phyloP scores from a whole-genome alignment of 1,140 invertebrate genomes.

The Thaumatotibia leucotreta region DNA sequence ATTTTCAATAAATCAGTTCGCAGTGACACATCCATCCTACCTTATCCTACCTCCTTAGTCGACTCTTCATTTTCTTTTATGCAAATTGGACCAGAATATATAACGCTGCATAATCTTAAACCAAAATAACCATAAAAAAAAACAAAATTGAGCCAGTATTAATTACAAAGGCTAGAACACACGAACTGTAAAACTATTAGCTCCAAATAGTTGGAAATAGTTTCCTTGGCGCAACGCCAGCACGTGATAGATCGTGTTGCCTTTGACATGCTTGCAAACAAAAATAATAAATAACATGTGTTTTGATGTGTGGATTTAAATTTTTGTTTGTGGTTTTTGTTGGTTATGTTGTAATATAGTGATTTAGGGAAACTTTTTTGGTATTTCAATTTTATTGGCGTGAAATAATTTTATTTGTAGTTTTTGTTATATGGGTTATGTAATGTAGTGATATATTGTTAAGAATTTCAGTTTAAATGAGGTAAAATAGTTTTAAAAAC shows the following conservation, averaged over 20 bases:
- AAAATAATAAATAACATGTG: constrained; percentile 9
- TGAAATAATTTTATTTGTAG: neutral
- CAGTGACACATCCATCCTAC: too few relatives aligned
- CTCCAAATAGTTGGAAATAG: constrained; percentile 5
- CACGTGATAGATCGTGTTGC: constrained; percentile 5
- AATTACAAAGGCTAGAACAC: constrained; percentile 2
- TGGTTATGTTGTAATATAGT: neutral
- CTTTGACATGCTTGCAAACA: constrained; percentile 13
- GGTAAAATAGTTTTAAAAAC: neutral
- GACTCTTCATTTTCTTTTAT: too few relatives aligned
- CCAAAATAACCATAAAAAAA: neutral
- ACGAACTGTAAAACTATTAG: constrained; percentile 11
- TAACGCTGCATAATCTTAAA: neutral
- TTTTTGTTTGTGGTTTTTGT: neutral
- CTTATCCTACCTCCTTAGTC: too few relatives aligned
- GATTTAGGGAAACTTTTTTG: neutral
- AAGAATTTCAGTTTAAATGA: neutral
- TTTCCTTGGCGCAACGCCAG: constrained; percentile 6
- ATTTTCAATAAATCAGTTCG: too few relatives aligned
- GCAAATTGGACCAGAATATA: too few relatives aligned
- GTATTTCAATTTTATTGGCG: neutral
- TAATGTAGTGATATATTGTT: neutral
- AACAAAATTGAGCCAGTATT: neutral
- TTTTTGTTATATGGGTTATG: neutral
- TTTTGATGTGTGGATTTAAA: neutral